Base-by-base conservation (phyloP, 2,113 vertebrate genomes). In the Misgurnus anguillicaudatus region DNA sequence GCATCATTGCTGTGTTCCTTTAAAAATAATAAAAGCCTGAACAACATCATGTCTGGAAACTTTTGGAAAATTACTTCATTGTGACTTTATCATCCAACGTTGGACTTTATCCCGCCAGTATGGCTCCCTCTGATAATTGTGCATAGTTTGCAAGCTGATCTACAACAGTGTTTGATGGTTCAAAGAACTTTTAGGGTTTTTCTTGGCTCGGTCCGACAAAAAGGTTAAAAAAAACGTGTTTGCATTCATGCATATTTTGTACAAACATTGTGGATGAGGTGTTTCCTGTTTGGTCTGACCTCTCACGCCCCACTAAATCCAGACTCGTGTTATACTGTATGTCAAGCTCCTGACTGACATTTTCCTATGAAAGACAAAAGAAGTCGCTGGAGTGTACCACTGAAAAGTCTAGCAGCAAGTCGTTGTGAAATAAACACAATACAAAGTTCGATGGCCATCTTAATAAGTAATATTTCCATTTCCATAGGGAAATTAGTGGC, bases 261-360 rank as follows among this genome's bases (percentile, higher is more conserved):
- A 77, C 73, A 82, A 66, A 90, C 78, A 83, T 45, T 68, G 72
- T 76, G 4, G 24, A 88, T 81, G 69, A 82, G 80, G 81, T 48
- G 75, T 80, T 88, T 90, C 86, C 87, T 90, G 88, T 90, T 91
- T 89, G 80, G 17, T 80, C 7, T 36, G 47, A 53, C 41, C 45
- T 70, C 16, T 67, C 69, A 19, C 55, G 61, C 74, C 83, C 65
- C 21, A 61, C 41, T 65, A 24, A 74, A 48, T 10, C 31, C 42
- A 77, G 53, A 31, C 76, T 55, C 65, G 53, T 87, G 87, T 67
- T 68, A 64, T 45, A 10, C 11, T 31, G 24, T 31, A 38, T 21
- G 38, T 66, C 16, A 68, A 36, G 19, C 87, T 88, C 87, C 84
- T 38, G 68, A 79, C 48, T 64, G 70, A 58, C 51, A 24, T 58